phyloP scores from a whole-genome alignment of 1,140 invertebrate genomes.

The Plectus sambesii region DNA sequence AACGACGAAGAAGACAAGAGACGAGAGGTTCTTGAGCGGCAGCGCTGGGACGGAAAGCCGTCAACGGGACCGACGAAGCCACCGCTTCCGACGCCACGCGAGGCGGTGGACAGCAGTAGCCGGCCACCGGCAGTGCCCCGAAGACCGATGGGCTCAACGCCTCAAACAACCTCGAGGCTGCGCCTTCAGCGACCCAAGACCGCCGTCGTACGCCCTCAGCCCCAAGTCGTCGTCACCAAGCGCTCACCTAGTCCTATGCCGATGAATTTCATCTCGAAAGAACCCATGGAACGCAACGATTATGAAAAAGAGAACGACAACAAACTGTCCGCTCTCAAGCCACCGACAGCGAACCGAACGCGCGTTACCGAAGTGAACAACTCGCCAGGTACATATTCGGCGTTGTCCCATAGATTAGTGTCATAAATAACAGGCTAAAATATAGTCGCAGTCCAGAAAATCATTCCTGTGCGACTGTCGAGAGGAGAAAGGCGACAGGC shows the following conservation, averaged over 20 bases:
- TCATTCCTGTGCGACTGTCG: too few species aligned
- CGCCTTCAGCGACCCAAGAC: conserved; percentile 27
- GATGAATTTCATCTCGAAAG: conserved; percentile 8
- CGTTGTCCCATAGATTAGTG: conserved; percentile 4
- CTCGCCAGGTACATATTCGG: not conserved
- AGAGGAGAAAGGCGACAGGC: too few species aligned
- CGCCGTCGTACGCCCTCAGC: conserved; percentile 30
- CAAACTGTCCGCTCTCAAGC: too few species aligned
- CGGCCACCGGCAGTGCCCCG: too few species aligned
- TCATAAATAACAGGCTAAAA: conserved; percentile 8
- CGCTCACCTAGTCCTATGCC: conserved; percentile 28
- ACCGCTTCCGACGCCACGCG: not conserved
- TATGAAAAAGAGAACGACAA: too few species aligned
- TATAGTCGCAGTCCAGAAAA: too few species aligned
- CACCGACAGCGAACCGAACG: too few species aligned
- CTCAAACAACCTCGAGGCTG: conserved; percentile 22
- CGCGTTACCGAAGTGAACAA: conserved; percentile 18
- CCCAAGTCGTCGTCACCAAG: conserved; percentile 28
- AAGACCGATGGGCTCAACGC: too few species aligned
- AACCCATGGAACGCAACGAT: conserved; percentile 12
- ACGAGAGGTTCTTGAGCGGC: conserved; percentile 6
- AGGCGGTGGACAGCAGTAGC: too few species aligned
- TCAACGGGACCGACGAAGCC: conserved; percentile 15
- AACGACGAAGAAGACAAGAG: conserved; percentile 12
- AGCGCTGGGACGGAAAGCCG: conserved; percentile 4